These are phyloP conservation scores for Columba livia DNA, from an alignment of 2,113 vertebrate genomes.

Conservation along the genomic window DNA sequence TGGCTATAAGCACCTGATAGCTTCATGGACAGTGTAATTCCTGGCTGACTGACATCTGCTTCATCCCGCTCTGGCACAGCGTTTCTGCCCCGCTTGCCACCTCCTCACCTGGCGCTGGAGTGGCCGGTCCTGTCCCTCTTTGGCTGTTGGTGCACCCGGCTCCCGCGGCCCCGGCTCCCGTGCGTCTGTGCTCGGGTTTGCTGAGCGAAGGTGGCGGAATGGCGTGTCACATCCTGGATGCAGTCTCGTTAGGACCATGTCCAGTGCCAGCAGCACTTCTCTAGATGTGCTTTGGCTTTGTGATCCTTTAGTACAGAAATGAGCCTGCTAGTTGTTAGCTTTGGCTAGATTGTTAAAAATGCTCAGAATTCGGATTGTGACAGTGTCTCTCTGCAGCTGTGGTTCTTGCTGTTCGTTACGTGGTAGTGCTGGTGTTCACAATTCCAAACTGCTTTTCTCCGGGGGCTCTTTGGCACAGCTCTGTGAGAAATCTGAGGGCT, in stretches of 20 bases:
- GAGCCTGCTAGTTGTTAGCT: not conserved
- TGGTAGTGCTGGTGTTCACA: too few species aligned
- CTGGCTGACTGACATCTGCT: not conserved
- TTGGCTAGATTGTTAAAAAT: not conserved
- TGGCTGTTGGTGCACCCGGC: too few species aligned
- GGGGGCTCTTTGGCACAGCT: too few species aligned
- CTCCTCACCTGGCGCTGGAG: too few species aligned
- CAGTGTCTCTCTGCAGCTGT: not conserved
- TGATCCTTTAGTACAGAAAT: not conserved
- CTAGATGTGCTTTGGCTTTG: not conserved
- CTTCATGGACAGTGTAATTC: not conserved
- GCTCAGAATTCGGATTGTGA: not conserved
- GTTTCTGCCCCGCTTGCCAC: not conserved
- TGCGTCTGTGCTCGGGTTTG: not conserved
- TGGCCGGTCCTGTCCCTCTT: too few species aligned
- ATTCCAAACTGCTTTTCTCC: not conserved
- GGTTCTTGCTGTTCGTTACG: not conserved
- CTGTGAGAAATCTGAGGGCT: not conserved
- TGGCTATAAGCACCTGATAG: not conserved
- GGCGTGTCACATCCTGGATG: not conserved
- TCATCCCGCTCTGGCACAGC: too few species aligned
- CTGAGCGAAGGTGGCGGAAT: not conserved
- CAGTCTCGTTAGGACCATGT: not conserved
- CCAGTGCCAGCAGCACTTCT: accelerated
- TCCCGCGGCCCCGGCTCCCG: not conserved